phyloP scores from a whole-genome alignment of 2,797 vertebrate species.

The Malacoctenus gilli region DNA sequence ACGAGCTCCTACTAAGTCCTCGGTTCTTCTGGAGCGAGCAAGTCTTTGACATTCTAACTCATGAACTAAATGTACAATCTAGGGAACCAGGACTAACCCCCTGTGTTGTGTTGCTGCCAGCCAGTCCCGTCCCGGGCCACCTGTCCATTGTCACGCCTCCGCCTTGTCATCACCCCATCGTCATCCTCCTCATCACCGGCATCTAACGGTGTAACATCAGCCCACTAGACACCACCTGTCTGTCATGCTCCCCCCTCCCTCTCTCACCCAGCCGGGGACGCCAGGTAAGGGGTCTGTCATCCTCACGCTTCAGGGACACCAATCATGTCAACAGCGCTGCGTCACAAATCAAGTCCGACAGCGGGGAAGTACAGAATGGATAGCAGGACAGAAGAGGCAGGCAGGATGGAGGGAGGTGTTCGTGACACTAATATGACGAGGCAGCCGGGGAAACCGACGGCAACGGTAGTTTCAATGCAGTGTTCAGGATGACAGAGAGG shows the following conservation, averaged over 20 bases:
- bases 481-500: neutral
- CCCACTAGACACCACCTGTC: constrained; percentile 68
- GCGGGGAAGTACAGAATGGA: constrained; percentile 27
- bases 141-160: constrained; percentile 50
- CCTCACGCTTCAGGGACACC: constrained; percentile 44
- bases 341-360: constrained; percentile 51
- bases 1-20: neutral
- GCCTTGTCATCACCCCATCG: constrained; percentile 66
- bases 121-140: constrained; percentile 34
- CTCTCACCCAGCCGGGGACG: constrained; percentile 12
- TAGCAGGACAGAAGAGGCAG: constrained; percentile 35
- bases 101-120: constrained; percentile 56
- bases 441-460: neutral
- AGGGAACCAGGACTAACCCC: constrained; percentile 48
- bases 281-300: constrained; percentile 78
- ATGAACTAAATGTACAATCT: neutral
- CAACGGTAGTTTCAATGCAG: neutral
- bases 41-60: no score
- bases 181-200: constrained; percentile 71
- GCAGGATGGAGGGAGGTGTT: constrained; percentile 25
- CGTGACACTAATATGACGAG: constrained; percentile 35
- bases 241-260: constrained; percentile 47
- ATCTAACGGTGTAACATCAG: constrained; percentile 72
- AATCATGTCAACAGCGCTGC: constrained; percentile 55
- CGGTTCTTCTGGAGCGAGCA: neutral